phyloP scores from a whole-genome alignment of 2,113 vertebrate species.

The Chunga burmeisteri region DNA sequence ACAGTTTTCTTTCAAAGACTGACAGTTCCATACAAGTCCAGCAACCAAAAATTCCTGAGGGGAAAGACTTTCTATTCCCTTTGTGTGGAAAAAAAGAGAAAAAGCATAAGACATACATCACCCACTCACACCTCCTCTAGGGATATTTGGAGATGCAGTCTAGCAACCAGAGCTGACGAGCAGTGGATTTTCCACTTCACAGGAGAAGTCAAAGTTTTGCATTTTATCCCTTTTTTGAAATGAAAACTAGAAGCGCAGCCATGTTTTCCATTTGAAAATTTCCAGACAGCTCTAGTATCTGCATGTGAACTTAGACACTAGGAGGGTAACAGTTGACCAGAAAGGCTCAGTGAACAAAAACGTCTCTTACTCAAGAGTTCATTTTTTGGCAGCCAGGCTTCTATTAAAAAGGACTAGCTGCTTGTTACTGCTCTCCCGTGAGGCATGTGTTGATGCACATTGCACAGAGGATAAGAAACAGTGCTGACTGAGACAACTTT shows the following conservation, averaged over 20 bases:
- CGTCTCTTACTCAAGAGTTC: background rate
- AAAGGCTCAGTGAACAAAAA: background rate
- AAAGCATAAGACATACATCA: background rate
- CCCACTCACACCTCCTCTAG: background rate
- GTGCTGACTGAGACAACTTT: background rate
- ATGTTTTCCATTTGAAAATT: background rate
- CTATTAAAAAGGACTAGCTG: background rate
- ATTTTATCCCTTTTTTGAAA: background rate
- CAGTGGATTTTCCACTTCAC: background rate
- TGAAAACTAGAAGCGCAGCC: background rate
- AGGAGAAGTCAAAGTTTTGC: background rate
- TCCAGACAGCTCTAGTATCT: background rate
- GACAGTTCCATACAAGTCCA: background rate
- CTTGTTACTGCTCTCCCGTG: background rate
- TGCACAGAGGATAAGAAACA: background rate
- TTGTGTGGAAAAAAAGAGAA: background rate
- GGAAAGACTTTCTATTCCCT: background rate
- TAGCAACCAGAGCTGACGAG: background rate
- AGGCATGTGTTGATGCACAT: background rate
- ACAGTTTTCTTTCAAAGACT: background rate
- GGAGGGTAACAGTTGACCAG: background rate
- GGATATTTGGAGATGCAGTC: background rate
- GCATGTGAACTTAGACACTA: background rate
- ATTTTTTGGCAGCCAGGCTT: background rate
- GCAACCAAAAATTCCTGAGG: background rate